Evolutionary conservation across 2,797 vertebrate species (phyloP), one percentile per base, ranked within the genome.

Genomic region (Gobionotothen gibberifrons): DNA sequence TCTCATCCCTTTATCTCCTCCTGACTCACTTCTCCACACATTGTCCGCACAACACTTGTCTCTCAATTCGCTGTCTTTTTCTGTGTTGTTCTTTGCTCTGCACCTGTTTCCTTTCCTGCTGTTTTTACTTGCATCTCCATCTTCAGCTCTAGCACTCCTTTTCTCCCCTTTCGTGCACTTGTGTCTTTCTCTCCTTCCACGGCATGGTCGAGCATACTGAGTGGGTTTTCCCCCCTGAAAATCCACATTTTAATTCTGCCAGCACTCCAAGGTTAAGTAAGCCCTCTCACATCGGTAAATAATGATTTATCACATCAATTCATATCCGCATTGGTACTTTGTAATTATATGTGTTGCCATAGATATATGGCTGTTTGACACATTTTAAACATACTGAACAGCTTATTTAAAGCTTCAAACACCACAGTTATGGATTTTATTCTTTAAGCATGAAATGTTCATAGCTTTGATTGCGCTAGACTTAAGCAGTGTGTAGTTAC

Each of bases 261-360:
- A 53, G 82, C 89, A 75, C 76, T 74, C 81, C 91, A 93, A 93
- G 92, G 91, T 94, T 92, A 93, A 91, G 85, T 90, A 90, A 92
- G 83, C 84, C 72, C 78, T 85, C 87, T 91, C 88, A 87, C 76
- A 82, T 74, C 39, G 61, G 90, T 90, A 92, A 90, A 92, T 90
- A 93, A 87, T 90, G 81, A 91, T 91, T 88, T 87, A 90, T 91
- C 71, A 74, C 84, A 79, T 67, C 72, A 82, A 84, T 89, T 91
- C 82, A 85, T 85, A 83, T 84, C 74, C 43, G 4, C 75, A 81
- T 82, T 81, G 79, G 81, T 80, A n/a, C 65, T 88, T 21, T 62
- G 49, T 84, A 80, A 88, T 89, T 89, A 74, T 26, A 75, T 76
- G 73, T 81, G 83, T 89, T 82, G 17, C 53, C 47, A 55, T 3